Evolutionary conservation across 2,113 vertebrate species (phyloP).

Genomic region (Chiloscyllium plagiosum): DNA sequence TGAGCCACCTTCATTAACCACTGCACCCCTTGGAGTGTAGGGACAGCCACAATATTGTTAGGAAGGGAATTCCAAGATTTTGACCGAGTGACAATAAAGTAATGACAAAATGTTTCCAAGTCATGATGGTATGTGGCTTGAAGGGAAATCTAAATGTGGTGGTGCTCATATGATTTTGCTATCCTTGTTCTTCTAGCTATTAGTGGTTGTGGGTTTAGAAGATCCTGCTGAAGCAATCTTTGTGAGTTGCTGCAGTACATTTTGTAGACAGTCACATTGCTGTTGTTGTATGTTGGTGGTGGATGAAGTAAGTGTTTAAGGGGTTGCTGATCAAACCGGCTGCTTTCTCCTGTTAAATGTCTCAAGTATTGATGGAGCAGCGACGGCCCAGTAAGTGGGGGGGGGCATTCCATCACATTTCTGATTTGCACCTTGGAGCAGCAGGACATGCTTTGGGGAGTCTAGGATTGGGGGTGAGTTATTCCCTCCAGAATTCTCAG

Average conservation of each 20-base stretch:
- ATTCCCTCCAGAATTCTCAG: neutral
- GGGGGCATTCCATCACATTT: neutral
- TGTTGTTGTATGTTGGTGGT: neutral
- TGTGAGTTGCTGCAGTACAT: neutral
- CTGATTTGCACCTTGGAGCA: neutral
- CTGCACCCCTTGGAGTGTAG: neutral
- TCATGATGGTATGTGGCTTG: neutral
- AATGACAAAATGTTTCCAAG: neutral
- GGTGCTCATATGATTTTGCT: neutral
- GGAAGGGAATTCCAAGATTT: neutral
- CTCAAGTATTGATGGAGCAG: neutral
- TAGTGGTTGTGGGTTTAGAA: neutral
- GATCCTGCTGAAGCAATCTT: neutral
- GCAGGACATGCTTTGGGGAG: neutral
- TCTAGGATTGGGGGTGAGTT: neutral
- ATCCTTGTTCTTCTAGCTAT: neutral
- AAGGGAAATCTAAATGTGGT: neutral
- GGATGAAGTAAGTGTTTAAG: neutral
- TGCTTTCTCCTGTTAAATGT: neutral
- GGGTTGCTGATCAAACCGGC: neutral
- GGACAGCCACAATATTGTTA: neutral
- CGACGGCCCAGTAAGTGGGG: neutral
- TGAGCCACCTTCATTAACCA: neutral
- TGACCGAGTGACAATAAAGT: neutral
- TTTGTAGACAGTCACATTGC: neutral